phyloP scores from a whole-genome alignment of 2,888 invertebrate species.

The Anthophora plumipes region DNA sequence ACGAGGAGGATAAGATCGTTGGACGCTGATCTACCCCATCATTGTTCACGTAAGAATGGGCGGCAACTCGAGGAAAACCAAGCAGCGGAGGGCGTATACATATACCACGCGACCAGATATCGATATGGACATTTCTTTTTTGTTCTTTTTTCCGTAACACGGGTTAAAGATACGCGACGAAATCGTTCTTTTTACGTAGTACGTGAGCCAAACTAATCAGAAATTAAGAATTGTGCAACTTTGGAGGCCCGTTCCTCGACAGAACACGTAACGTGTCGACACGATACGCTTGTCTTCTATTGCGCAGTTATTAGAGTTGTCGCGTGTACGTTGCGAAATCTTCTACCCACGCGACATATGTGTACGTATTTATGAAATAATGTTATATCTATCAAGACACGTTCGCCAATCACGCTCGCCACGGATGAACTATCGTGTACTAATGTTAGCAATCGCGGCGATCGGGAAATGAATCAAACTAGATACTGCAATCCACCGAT shows the following conservation, averaged over 20 bases:
- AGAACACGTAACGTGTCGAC: conserved; percentile 22
- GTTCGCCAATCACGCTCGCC: conserved; percentile 41
- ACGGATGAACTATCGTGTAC: conserved; percentile 25
- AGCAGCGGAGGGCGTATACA: conserved; percentile 26
- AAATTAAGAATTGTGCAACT: conserved; percentile 47
- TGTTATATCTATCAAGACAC: conserved; percentile 47
- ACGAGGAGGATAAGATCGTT: no score
- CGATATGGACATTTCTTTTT: conserved; percentile 1
- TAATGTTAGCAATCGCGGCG: not conserved
- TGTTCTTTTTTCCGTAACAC: conserved; percentile 2
- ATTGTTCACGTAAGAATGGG: not conserved
- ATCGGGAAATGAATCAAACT: not conserved
- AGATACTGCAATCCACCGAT: conserved; percentile 2
- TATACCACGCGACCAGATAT: no score
- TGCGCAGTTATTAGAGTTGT: conserved; percentile 47
- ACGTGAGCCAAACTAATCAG: not conserved
- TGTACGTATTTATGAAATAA: conserved; percentile 55
- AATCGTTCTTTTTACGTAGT: conserved; percentile 31
- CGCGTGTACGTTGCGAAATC: conserved; percentile 45
- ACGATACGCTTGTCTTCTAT: conserved; percentile 14
- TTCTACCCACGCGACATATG: conserved; percentile 44
- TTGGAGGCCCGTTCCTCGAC: conserved; percentile 44
- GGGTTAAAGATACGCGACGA: not conserved
- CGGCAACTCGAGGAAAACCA: conserved; percentile 3
- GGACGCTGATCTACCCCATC: no score